phyloP scores from a whole-genome alignment of 2,888 invertebrate species.

The Slavum lentiscoides region DNA sequence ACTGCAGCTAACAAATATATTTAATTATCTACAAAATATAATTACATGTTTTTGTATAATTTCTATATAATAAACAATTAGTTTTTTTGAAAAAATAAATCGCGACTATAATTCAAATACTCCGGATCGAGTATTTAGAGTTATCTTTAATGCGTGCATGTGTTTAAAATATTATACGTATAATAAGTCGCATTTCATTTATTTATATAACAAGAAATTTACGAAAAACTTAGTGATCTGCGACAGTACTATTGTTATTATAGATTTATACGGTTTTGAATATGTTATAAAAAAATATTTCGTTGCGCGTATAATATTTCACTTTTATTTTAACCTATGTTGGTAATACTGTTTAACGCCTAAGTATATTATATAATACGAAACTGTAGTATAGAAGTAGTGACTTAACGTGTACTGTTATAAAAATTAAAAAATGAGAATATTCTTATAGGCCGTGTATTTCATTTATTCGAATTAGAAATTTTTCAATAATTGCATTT shows the following conservation, averaged over 20 bases:
- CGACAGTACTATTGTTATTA: not conserved
- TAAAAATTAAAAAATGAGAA: conserved; percentile 5
- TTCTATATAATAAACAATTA: too few species aligned
- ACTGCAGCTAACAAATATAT: too few species aligned
- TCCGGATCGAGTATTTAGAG: too few species aligned
- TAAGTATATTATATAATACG: not conserved
- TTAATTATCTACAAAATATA: too few species aligned
- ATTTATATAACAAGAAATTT: not conserved
- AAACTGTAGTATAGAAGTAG: too few species aligned
- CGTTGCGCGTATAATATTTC: not conserved
- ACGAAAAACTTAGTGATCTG: not conserved
- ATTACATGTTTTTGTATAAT: too few species aligned
- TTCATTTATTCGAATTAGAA: not conserved
- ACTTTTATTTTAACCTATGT: not conserved
- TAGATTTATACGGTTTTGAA: not conserved
- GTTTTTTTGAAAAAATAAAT: too few species aligned
- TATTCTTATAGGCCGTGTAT: not conserved
- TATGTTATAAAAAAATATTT: not conserved
- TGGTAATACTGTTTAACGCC: conserved; percentile 10
- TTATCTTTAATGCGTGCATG: too few species aligned
- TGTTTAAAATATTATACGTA: too few species aligned
- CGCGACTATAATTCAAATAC: too few species aligned
- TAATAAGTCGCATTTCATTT: too few species aligned
- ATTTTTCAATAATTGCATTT: not conserved
- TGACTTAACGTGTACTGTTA: not conserved